A percentile compares a stretch with the other conserved stretches of the same genome.
These are phyloP conservation scores for Leptinotarsa lineolata DNA, from an alignment of 1,140 invertebrate species.

Conservation along the genomic window DNA sequence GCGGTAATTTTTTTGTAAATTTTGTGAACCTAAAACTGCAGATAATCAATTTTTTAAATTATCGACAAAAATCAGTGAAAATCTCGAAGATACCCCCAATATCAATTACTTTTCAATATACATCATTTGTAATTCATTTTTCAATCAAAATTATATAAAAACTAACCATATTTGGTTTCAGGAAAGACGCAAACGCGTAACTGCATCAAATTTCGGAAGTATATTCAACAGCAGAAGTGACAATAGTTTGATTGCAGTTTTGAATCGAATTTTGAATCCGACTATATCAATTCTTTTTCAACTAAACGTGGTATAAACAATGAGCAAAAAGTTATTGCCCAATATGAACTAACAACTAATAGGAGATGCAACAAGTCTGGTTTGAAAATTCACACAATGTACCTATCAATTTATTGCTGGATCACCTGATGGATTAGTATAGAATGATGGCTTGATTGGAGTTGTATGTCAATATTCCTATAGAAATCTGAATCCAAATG, in stretches of 20 bases:
- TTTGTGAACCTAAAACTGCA: background rate
- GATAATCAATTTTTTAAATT: background rate
- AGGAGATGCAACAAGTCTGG: constrained; percentile 8
- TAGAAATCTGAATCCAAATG: constrained; percentile 13
- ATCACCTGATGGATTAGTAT: constrained; percentile 23
- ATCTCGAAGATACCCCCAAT: background rate
- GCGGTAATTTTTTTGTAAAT: constrained; percentile 3
- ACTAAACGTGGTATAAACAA: background rate
- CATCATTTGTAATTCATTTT: background rate
- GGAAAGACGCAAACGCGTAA: constrained; percentile 5
- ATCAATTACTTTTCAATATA: background rate
- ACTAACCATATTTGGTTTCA: background rate
- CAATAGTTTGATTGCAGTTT: background rate
- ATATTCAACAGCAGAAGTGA: background rate
- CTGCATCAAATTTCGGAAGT: constrained; percentile 2
- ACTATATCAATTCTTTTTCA: background rate
- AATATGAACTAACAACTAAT: background rate
- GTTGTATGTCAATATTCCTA: constrained; percentile 19
- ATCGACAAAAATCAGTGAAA: background rate
- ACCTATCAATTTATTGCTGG: constrained; percentile 11
- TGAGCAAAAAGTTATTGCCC: background rate
- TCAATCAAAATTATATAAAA: background rate
- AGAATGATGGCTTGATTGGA: constrained; percentile 13
- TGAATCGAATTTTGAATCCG: background rate
- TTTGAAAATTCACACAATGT: background rate